These are phyloP conservation scores for Ectemnius continuus DNA, from an alignment of 2,888 invertebrate genomes.

Conservation along the genomic window DNA sequence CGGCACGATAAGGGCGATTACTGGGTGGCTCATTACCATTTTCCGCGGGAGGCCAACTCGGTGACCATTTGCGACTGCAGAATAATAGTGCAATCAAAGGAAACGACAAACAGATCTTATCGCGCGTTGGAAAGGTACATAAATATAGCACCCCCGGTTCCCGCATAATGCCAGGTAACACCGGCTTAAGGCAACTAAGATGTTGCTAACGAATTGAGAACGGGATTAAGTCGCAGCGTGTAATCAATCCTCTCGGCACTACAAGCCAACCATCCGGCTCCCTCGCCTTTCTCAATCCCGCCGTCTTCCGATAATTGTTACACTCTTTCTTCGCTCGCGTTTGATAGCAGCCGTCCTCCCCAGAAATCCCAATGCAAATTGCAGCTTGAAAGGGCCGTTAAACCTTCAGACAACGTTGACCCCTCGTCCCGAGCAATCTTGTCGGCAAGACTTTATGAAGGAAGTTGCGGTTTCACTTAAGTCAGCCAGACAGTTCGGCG, in stretches of 20 bases:
- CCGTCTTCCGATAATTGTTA: background rate
- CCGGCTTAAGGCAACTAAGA: conserved; percentile 3
- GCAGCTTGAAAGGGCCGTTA: too few species aligned
- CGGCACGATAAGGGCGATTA: conserved; percentile 62
- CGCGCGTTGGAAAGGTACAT: conserved; percentile 44
- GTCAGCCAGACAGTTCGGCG: too few species aligned
- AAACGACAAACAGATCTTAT: conserved; percentile 59
- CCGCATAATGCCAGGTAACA: conserved; percentile 20
- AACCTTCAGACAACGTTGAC: too few species aligned
- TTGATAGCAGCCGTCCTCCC: background rate
- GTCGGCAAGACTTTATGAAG: too few species aligned
- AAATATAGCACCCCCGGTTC: conserved; percentile 39
- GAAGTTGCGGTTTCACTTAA: too few species aligned
- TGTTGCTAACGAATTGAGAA: conserved; percentile 4
- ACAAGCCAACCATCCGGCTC: background rate
- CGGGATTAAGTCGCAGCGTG: background rate
- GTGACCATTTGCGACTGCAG: conserved; percentile 52
- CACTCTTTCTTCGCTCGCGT: background rate
- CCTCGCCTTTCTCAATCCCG: too few species aligned
- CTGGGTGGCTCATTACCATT: conserved; percentile 64
- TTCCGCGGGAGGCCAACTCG: conserved; percentile 38
- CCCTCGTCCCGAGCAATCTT: too few species aligned
- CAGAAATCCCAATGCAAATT: background rate
- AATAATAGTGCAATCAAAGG: conserved; percentile 65
- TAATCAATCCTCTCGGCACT: background rate